Percentiles rank a stretch among this genome's conserved stretches.
Conservation (phyloP, 1,140 invertebrate genomes). For the Trichonephila clavipes region DNA sequence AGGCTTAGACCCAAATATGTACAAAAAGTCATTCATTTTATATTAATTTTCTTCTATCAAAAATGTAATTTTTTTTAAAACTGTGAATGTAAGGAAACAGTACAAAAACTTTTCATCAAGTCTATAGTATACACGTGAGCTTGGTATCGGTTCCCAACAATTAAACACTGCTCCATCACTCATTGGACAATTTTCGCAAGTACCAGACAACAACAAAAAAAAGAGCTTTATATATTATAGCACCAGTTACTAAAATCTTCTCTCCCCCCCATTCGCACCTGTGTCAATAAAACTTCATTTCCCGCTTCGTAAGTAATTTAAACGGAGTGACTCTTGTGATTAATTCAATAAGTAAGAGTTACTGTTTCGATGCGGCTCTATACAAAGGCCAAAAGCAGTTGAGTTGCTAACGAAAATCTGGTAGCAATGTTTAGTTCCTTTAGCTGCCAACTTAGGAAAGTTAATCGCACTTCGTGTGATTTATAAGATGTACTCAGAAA, state of each 20-base stretch:
- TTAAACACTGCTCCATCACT: background rate
- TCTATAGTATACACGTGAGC: too few relatives aligned
- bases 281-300: constrained; percentile 42
- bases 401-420: constrained; percentile 33
- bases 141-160: too few relatives aligned
- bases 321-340: background rate
- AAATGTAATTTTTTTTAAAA: too few relatives aligned
- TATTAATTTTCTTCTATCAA: too few relatives aligned
- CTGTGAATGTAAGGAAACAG: too few relatives aligned
- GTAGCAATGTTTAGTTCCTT: background rate
- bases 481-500: constrained; percentile 48
- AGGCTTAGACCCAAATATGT: too few relatives aligned
- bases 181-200: background rate
- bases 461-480: constrained; percentile 42
- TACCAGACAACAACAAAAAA: background rate
- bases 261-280: background rate
- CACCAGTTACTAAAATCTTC: background rate
- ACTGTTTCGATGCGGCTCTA: background rate
- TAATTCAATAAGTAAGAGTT: constrained; percentile 46
- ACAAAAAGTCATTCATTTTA: too few relatives aligned
- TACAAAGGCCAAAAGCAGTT: background rate
- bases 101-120: too few relatives aligned
- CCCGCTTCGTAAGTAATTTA: background rate
- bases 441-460: constrained; percentile 4
- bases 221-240: background rate